phyloP scores from a whole-genome alignment of 2,113 vertebrate species.

The Brienomyrus brachyistius region DNA sequence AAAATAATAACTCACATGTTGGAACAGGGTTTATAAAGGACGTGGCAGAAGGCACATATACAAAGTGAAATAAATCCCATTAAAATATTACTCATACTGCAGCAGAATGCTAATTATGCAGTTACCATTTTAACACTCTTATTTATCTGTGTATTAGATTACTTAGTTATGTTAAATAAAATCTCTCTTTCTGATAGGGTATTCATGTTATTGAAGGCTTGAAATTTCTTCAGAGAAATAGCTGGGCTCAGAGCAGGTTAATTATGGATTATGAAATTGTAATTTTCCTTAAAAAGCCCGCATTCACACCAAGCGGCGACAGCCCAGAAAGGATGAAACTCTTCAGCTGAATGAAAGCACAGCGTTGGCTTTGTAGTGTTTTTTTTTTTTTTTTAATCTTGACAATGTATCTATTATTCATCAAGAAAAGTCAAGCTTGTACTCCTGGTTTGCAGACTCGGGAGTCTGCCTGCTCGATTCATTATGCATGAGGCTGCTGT shows the following conservation, averaged over 20 bases:
- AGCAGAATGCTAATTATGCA: background rate
- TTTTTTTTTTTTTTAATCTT: conserved; percentile 28
- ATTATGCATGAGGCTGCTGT: conserved; percentile 34
- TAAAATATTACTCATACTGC: background rate
- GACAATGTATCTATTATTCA: conserved; percentile 46
- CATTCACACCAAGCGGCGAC: conserved; percentile 5
- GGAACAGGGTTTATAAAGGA: background rate
- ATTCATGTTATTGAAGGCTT: background rate
- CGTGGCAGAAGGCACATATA: background rate
- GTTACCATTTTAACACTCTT: background rate
- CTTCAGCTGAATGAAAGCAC: conserved; percentile 24
- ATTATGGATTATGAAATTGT: conserved; percentile 23
- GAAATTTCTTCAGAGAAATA: conserved; percentile 6
- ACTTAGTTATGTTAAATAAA: background rate
- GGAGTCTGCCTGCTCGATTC: conserved; percentile 26
- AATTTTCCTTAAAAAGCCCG: conserved; percentile 14
- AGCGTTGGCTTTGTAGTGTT: conserved; percentile 29
- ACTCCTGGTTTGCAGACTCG: conserved; percentile 29
- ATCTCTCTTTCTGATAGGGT: background rate
- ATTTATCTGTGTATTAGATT: conserved; percentile 3
- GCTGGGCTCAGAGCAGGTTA: conserved; percentile 1
- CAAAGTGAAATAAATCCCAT: background rate
- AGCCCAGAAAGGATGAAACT: background rate
- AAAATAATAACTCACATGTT: background rate
- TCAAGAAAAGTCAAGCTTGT: conserved; percentile 36